Evolutionary conservation across 2,888 invertebrate species (phyloP), one percentile per base, ranked within the genome.

Genomic region (Cryptocephalus primarius): DNA sequence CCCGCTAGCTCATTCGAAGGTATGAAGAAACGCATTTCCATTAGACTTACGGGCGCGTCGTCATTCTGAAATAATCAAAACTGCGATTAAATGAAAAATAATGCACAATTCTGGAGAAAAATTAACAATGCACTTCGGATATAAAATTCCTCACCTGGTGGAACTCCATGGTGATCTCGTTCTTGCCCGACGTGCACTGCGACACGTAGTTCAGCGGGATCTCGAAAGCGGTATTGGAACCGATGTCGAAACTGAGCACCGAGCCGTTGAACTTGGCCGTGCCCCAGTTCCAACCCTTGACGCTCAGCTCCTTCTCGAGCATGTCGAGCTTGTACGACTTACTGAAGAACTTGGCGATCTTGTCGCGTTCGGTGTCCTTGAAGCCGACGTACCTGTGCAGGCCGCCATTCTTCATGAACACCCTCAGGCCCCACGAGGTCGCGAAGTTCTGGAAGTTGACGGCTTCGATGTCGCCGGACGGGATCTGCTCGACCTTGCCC

Each of bases 251-350:
- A 63, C 84, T 87, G 1, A 92, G 70, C 1, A 88, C 82, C 0
- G 89, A 84, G 3, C 92, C 97, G 59, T 83, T 83, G 65, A 99
- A 97, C 59, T 89, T 88, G 0, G 93, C 92, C 0, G 89, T 88
- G 32, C 99, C 99, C 93, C 97, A 99, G 70, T 99, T 99, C 97
- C 97, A 99, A 1, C 99, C 99, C 67, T 93, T 95, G 1, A 96
- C 75, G 53, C 93, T 89, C 44, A 94, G 71, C 62, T 99, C 97
- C 61, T 89, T 90, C 61, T 91, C 92, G 41, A 90, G 73, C 81
- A 96, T 82, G 48, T 89, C 86, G 57, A 87, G 85, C 32, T 83
- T 77, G 68, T 94, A 96, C 55, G 85, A 83, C 8, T 77, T 75
- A 53, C 83, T 80, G 57, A 96, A 87, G 69, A 92, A 97, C 59